Evolutionary conservation across 1,140 invertebrate genomes (phyloP).

Genomic region (Pristionchus pacificus): DNA sequence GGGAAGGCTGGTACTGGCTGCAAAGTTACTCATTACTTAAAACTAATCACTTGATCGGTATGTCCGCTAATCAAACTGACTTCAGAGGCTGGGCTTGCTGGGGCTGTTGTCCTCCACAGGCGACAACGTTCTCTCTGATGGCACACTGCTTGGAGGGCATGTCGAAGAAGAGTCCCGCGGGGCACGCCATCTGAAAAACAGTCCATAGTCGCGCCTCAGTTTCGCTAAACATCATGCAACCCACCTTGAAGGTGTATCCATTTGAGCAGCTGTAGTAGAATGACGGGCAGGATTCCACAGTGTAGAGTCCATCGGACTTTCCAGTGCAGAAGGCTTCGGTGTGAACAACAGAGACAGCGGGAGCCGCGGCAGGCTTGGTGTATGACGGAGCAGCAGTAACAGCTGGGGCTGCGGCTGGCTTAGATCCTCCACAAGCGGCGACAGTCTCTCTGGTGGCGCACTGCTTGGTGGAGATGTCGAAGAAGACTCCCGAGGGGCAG

Average conservation of each 20-base stretch:
- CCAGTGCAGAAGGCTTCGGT: neutral
- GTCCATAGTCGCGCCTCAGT: no score
- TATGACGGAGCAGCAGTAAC: neutral
- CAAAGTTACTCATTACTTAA: no score
- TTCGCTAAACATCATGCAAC: no score
- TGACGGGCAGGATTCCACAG: neutral
- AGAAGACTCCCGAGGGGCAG: slow-evolving; percentile 11
- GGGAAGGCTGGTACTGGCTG: no score
- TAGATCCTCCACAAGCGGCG: slow-evolving; percentile 7
- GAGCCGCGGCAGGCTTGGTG: neutral
- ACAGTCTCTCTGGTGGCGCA: slow-evolving; percentile 14
- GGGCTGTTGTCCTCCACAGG: slow-evolving; percentile 14
- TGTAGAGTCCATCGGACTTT: neutral
- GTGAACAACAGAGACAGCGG: neutral
- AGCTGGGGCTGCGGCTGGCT: neutral
- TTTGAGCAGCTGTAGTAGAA: neutral
- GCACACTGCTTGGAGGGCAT: neutral
- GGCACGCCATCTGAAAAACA: no score
- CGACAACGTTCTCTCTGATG: slow-evolving; percentile 7
- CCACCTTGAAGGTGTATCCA: neutral
- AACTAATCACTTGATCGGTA: no score
- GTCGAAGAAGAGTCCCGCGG: slow-evolving; percentile 13
- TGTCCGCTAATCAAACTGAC: no score
- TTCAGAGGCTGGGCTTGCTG: no score
- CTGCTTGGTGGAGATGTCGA: neutral